Evolutionary conservation across 2,113 vertebrate species (phyloP).

Genomic region (Piaya cayana): DNA sequence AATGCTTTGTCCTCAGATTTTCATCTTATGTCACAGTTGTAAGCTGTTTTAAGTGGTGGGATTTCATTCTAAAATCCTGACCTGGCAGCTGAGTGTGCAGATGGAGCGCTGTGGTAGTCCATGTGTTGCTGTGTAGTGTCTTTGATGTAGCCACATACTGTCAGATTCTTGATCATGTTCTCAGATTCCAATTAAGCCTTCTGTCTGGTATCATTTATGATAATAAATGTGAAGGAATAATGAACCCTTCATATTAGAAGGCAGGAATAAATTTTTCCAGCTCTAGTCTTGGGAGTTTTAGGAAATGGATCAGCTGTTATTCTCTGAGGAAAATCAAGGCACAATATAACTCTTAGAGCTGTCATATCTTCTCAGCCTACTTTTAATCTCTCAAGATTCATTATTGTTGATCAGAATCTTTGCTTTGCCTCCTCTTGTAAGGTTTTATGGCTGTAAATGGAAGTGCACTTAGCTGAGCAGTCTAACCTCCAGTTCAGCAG

Average conservation of each 20-base stretch:
- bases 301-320: neutral
- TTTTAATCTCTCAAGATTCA: neutral
- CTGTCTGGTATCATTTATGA: constrained; percentile 26
- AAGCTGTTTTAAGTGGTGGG: neutral
- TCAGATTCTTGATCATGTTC: constrained; percentile 40
- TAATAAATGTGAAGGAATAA: constrained; percentile 31
- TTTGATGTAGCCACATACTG: constrained; percentile 25
- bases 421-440: neutral
- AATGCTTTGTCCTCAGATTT: neutral
- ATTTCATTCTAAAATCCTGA: neutral
- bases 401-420: neutral
- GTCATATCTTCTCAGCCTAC: neutral
- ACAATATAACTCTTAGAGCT: neutral
- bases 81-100: constrained; percentile 31
- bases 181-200: constrained; percentile 38
- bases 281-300: neutral
- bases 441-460: neutral
- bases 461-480: neutral
- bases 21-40: neutral
- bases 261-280: neutral
- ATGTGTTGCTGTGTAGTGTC: neutral
- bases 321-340: neutral
- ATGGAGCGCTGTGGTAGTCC: constrained; percentile 40
- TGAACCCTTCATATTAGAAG: constrained; percentile 9
- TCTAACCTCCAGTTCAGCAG: neutral